phyloP scores from a whole-genome alignment of 2,888 invertebrate genomes.

The Amblyjoppa fuscipennis region DNA sequence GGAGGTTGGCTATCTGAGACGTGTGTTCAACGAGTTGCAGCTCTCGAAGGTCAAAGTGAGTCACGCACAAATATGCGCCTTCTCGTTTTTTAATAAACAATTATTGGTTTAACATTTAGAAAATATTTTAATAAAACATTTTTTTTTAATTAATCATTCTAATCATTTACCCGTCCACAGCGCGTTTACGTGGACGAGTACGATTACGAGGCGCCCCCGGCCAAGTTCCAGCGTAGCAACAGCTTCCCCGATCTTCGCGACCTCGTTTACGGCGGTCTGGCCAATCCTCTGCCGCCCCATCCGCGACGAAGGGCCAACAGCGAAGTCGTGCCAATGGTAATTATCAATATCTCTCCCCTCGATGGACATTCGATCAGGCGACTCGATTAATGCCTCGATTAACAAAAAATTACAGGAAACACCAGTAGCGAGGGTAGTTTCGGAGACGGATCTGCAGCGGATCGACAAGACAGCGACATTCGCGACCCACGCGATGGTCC shows the following conservation, averaged over 20 bases:
- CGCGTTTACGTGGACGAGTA: slow-evolving; percentile 90
- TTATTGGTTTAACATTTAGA: no score
- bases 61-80: not conserved
- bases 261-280: slow-evolving; percentile 78
- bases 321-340: slow-evolving; percentile 82
- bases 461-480: slow-evolving; percentile 93
- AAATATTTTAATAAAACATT: not conserved
- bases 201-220: slow-evolving; percentile 78
- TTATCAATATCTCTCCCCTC: slow-evolving; percentile 49
- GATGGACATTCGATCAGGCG: no score
- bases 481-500: slow-evolving; percentile 89
- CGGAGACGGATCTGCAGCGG: slow-evolving; percentile 92
- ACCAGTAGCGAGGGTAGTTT: slow-evolving; percentile 88
- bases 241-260: slow-evolving; percentile 92
- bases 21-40: slow-evolving; percentile 93
- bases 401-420: slow-evolving; percentile 75
- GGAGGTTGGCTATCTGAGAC: slow-evolving; percentile 90
- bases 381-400: not conserved
- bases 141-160: not conserved
- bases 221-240: slow-evolving; percentile 87
- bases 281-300: slow-evolving; percentile 74
- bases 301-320: slow-evolving; percentile 83
- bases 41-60: slow-evolving; percentile 92
- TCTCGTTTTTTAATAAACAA: not conserved
- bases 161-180: slow-evolving; percentile 85